Conservation (phyloP, 2,888 invertebrate species). For the Hartigia nigra region DNA sequence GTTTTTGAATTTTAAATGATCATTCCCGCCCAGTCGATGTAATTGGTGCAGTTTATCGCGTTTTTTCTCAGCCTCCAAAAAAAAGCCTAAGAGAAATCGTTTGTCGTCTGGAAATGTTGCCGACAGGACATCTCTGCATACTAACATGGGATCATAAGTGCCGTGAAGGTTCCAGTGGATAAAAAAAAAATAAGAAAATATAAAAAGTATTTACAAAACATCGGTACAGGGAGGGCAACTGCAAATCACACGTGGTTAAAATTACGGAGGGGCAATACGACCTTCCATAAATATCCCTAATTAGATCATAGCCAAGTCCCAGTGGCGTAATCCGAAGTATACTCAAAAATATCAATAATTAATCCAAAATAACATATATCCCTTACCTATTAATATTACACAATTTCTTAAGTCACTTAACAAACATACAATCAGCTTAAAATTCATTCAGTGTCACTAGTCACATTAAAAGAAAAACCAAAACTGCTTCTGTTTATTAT, state of each 20-base stretch:
- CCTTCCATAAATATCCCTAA: slow-evolving; percentile 8
- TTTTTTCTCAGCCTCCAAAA: neutral
- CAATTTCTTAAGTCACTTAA: neutral
- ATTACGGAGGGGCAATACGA: slow-evolving; percentile 1
- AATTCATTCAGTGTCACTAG: neutral
- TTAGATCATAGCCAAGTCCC: neutral
- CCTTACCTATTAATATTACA: neutral
- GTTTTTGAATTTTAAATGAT: neutral
- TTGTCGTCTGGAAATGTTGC: slow-evolving; percentile 4
- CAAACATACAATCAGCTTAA: neutral
- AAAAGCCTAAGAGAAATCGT: slow-evolving; percentile 1
- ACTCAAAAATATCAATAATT: neutral
- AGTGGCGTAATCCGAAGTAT: neutral
- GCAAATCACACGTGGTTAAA: slow-evolving; percentile 10
- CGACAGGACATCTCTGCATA: neutral
- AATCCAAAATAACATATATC: neutral
- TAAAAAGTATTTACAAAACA: slow-evolving; percentile 10
- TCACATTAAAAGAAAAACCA: neutral
- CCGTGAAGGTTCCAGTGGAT: neutral
- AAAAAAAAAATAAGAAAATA: slow-evolving; percentile 8
- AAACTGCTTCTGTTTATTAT: neutral
- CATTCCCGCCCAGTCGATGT: slow-evolving; percentile 7
- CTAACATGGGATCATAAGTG: neutral
- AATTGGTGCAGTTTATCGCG: slow-evolving; percentile 8
- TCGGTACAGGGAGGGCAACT: neutral